Evolutionary conservation across 2,888 invertebrate species (phyloP).

Genomic region (Ypsolopha scabrella): DNA sequence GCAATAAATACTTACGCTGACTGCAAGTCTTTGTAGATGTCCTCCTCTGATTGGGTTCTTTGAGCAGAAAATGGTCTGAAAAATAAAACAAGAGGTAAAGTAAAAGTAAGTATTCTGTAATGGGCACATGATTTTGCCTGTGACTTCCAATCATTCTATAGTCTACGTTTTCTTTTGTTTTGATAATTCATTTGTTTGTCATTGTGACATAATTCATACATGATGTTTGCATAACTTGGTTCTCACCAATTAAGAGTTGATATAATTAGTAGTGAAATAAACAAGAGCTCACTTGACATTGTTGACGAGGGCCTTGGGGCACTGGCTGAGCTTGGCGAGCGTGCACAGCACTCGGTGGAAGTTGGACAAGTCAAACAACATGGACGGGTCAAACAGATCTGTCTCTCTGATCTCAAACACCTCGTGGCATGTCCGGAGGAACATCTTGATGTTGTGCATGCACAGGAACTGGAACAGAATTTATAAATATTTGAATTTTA

Average conservation of each 20-base stretch:
- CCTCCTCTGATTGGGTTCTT: conserved; percentile 83
- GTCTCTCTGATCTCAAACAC: conserved; percentile 85
- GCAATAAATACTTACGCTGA: conserved; percentile 75
- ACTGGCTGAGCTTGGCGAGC: conserved; percentile 88
- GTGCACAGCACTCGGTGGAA: conserved; percentile 95
- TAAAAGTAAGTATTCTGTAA: too few relatives aligned
- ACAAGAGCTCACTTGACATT: conserved; percentile 79
- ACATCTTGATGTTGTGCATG: conserved; percentile 93
- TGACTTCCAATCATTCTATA: too few relatives aligned
- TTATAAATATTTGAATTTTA: neutral
- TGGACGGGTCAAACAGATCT: conserved; percentile 94
- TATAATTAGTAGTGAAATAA: neutral
- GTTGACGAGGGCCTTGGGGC: conserved; percentile 73
- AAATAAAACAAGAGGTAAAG: conserved; percentile 25
- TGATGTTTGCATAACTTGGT: too few relatives aligned
- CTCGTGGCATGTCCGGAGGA: conserved; percentile 87
- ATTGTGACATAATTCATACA: too few relatives aligned
- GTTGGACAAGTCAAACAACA: conserved; percentile 95
- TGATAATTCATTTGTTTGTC: too few relatives aligned
- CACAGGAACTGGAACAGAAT: conserved; percentile 83
- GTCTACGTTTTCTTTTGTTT: too few relatives aligned
- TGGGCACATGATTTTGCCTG: too few relatives aligned
- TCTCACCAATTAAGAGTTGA: too few relatives aligned
- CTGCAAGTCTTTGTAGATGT: conserved; percentile 86
- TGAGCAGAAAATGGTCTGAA: conserved; percentile 85